A percentile compares a stretch with the other conserved stretches of the same genome.
These are phyloP conservation scores for Eidolon dupreanum DNA, from an alignment of 2,797 vertebrate genomes.

Conservation along the genomic window DNA sequence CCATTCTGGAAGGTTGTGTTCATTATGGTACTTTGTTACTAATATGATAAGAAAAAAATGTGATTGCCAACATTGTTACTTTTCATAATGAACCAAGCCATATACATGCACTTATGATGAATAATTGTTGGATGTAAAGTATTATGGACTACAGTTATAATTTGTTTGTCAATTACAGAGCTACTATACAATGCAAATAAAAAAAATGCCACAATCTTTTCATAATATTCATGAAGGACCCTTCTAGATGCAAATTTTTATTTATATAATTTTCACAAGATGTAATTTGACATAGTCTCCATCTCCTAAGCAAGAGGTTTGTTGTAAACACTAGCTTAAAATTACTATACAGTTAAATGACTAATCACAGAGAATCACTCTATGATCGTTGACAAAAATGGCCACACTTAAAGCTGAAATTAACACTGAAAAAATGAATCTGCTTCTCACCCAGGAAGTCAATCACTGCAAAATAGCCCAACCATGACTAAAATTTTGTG, in stretches of 20 bases:
- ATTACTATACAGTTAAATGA: constrained; percentile 85
- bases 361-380: constrained; percentile 84
- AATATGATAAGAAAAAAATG: constrained; percentile 76
- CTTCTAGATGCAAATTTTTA: constrained; percentile 68
- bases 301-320: constrained; percentile 82
- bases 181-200: neutral
- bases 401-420: constrained; percentile 66
- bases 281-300: constrained; percentile 81
- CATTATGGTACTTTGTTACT: constrained; percentile 69
- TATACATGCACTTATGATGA: constrained; percentile 53
- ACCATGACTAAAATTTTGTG: neutral
- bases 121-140: constrained; percentile 44
- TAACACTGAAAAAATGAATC: constrained; percentile 39
- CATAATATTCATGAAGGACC: constrained; percentile 72
- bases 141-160: constrained; percentile 25
- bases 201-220: constrained; percentile 48
- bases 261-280: constrained; percentile 70
- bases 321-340: constrained; percentile 82
- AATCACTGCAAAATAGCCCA: constrained; percentile 4
- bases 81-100: constrained; percentile 49
- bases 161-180: constrained; percentile 62
- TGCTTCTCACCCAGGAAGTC: constrained; percentile 35
- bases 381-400: constrained; percentile 78
- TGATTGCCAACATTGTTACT: constrained; percentile 61
- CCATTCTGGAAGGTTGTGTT: constrained; percentile 68